These are phyloP conservation scores for Hippoglossus stenolepis DNA, from an alignment of 2,113 vertebrate genomes.

Conservation along the genomic window DNA sequence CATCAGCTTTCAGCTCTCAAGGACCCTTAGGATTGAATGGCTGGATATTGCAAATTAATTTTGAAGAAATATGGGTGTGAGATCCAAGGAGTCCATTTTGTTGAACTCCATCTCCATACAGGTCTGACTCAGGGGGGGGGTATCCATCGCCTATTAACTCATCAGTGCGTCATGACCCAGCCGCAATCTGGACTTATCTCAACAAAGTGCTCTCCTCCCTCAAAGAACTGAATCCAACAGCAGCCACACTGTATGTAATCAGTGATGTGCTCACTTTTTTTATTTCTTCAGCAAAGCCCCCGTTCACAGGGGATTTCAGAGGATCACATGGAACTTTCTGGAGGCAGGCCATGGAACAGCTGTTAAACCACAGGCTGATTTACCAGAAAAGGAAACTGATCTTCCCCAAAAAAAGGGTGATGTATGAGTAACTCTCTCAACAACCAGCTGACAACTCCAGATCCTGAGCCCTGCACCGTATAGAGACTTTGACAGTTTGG, in stretches of 20 bases:
- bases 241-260: neutral
- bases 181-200: neutral
- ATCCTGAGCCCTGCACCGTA: neutral
- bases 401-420: neutral
- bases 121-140: too few species aligned
- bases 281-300: slow-evolving; percentile 1
- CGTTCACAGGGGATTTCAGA: slow-evolving; percentile 3
- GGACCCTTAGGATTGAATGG: too few species aligned
- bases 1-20: too few species aligned
- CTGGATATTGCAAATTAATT: too few species aligned
- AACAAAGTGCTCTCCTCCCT: neutral
- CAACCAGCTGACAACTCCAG: neutral
- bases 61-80: too few species aligned
- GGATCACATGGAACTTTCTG: slow-evolving; percentile 4
- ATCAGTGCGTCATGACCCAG: neutral
- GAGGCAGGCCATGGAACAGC: neutral
- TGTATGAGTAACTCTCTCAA: neutral
- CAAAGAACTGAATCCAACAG: neutral
- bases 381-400: neutral
- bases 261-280: neutral
- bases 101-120: too few species aligned
- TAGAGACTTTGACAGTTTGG: neutral
- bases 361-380: neutral
- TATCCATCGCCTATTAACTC: neutral
- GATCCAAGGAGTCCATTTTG: too few species aligned